Percentiles rank a stretch among this genome's conserved stretches.
Conservation (phyloP, 2,888 invertebrate genomes). For the Drosophila infuscata region DNA sequence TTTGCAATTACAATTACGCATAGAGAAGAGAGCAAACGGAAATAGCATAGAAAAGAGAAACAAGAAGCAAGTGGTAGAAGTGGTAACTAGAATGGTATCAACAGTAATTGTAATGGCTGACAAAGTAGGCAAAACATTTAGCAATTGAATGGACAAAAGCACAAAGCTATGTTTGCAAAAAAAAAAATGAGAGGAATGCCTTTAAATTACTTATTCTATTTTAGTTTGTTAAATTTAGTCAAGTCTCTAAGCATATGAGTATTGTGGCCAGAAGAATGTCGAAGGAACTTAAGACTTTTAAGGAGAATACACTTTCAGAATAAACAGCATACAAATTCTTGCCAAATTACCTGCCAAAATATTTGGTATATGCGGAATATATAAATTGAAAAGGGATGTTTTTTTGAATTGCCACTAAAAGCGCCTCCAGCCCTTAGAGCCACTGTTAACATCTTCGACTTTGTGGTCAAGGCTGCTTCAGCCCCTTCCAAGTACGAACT, state of each 20-base stretch:
- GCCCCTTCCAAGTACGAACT: conserved; percentile 26
- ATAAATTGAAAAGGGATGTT: background rate
- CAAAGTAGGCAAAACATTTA: conserved; percentile 72
- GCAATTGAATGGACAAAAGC: conserved; percentile 41
- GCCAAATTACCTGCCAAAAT: conserved; percentile 1
- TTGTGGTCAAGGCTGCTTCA: conserved; percentile 43
- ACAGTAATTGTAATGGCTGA: conserved; percentile 63
- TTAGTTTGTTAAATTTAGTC: background rate
- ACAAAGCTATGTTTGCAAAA: conserved; percentile 3
- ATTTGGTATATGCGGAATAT: background rate
- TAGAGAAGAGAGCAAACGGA: conserved; percentile 42
- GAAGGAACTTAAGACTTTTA: background rate
- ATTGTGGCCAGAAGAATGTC: background rate
- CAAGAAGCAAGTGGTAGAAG: conserved; percentile 24
- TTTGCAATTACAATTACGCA: conserved; percentile 77
- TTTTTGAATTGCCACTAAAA: conserved; percentile 9
- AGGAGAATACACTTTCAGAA: background rate
- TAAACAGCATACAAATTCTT: background rate
- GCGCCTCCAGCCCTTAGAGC: conserved; percentile 17
- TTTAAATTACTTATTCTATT: background rate
- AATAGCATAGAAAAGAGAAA: conserved; percentile 30
- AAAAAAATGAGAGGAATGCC: background rate
- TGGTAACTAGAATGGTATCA: conserved; percentile 32
- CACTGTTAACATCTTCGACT: conserved; percentile 27
- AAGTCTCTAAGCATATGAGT: background rate